phyloP scores from a whole-genome alignment of 1,140 invertebrate species.

The Leptoteleia sp. region DNA sequence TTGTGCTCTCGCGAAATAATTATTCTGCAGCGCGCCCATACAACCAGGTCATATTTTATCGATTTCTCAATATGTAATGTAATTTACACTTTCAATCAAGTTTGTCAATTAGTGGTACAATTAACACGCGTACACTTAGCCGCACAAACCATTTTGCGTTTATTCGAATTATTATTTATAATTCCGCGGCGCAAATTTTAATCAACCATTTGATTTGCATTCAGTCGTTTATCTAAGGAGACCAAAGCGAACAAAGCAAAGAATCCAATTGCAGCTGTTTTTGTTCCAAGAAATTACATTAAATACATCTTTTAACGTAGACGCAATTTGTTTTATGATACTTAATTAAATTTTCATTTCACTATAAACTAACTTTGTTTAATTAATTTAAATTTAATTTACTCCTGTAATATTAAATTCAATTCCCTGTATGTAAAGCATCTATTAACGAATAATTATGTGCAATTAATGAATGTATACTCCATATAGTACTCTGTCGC shows the following conservation, averaged over 20 bases:
- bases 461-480: not conserved
- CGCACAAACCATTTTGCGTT: too few species aligned
- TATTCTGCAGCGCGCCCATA: not conserved
- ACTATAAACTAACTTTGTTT: not conserved
- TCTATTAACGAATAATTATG: not conserved
- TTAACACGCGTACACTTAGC: too few species aligned
- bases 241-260: not conserved
- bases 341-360: not conserved
- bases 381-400: not conserved
- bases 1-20: not conserved
- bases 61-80: not conserved
- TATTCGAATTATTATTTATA: too few species aligned
- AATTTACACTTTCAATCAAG: too few species aligned
- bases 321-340: not conserved
- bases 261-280: not conserved
- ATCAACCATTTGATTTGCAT: too few species aligned
- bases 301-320: not conserved
- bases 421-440: not conserved
- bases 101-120: too few species aligned
- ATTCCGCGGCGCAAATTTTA: too few species aligned
- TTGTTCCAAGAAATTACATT: not conserved
- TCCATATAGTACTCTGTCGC: too few species aligned
- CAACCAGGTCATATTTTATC: not conserved
- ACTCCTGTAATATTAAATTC: not conserved
- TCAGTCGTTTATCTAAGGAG: too few species aligned